These are phyloP conservation scores for Scarus forsteni DNA, from an alignment of 2,797 vertebrate genomes.

Conservation along the genomic window DNA sequence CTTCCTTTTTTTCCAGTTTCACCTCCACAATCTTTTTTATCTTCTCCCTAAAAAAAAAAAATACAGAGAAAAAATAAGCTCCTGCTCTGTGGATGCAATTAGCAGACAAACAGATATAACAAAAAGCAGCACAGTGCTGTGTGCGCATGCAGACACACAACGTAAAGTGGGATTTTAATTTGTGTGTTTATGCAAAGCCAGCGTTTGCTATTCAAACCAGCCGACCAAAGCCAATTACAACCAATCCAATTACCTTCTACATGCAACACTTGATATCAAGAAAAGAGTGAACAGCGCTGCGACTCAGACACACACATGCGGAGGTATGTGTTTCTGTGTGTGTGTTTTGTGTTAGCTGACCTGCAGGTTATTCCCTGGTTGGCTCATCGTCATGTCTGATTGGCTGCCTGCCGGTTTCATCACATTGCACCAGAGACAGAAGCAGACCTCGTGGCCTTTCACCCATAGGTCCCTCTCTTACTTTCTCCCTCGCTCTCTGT, in stretches of 20 bases:
- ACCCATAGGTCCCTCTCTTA: constrained; percentile 64
- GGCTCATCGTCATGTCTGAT: constrained; percentile 76
- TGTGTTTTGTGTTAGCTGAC: constrained; percentile 58
- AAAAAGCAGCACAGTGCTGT: constrained; percentile 1
- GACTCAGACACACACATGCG: constrained; percentile 43
- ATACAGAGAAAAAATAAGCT: constrained; percentile 12
- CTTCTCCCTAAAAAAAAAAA: not conserved
- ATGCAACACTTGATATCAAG: constrained; percentile 77
- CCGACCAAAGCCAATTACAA: constrained; percentile 79
- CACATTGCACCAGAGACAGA: constrained; percentile 80
- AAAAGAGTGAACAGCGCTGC: constrained; percentile 52
- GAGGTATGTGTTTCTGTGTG: constrained; percentile 23
- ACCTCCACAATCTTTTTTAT: not conserved
- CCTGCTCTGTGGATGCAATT: constrained; percentile 17
- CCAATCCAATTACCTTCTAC: constrained; percentile 77
- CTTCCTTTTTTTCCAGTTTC: constrained; percentile 4
- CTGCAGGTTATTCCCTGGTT: constrained; percentile 75
- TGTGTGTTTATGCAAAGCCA: constrained; percentile 80
- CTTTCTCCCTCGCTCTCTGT: constrained; percentile 24
- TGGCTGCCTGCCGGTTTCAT: constrained; percentile 81
- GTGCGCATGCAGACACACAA: constrained; percentile 43
- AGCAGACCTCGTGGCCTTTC: constrained; percentile 76
- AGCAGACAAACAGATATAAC: constrained; percentile 32
- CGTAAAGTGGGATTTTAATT: constrained; percentile 70
- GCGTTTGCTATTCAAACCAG: constrained; percentile 70